Evolutionary conservation across 2,888 invertebrate genomes (phyloP), one percentile per base, ranked within the genome.

Genomic region (Ormia ochracea): DNA sequence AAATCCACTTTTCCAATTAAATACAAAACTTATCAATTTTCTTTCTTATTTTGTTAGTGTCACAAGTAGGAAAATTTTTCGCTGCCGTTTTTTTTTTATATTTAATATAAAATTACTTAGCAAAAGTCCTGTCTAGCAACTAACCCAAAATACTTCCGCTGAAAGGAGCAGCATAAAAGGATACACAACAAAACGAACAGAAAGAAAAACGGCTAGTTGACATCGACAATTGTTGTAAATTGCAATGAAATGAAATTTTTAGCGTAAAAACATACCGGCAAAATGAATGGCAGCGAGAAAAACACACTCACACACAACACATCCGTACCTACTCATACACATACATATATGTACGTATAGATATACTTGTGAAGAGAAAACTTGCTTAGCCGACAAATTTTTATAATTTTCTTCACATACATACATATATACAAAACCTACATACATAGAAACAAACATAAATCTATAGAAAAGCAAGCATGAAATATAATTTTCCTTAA

Each of bases 151-250:
- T 38, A 48, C 69, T 48, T 69, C 48, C 58, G 23, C 12, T 52
- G 17, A 3, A 50, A 43, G 50, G 28, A 10, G n/a, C 36, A 48
- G 33, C 28, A 41, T 38, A 58, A 65, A 48, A 50, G 56, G 52
- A 12, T 33, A 21, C 14, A 43, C 31, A 38, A 14, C 28, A 59
- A 50, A 73, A 23, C 21, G 52, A 52, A n/a, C 43, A 36, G n/a
- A 41, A 19, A 23, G n/a, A n/a, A 48, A 36, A 21, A 17, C 9
- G 31, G 48, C n/a, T 33, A 70, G 36, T 70, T 56, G 70, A 70
- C 76, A 77, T 48, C 70, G 58, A 59, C 63, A 77, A 70, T 59
- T 77, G 58, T 43, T 70, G 41, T 70, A 70, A 70, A 77, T 77
- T 65, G 50, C 65, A 65, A 23, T 58, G 58, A 70, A 36, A 70